phyloP scores from a whole-genome alignment of 2,797 vertebrate species.

The Siniperca scherzeri region DNA sequence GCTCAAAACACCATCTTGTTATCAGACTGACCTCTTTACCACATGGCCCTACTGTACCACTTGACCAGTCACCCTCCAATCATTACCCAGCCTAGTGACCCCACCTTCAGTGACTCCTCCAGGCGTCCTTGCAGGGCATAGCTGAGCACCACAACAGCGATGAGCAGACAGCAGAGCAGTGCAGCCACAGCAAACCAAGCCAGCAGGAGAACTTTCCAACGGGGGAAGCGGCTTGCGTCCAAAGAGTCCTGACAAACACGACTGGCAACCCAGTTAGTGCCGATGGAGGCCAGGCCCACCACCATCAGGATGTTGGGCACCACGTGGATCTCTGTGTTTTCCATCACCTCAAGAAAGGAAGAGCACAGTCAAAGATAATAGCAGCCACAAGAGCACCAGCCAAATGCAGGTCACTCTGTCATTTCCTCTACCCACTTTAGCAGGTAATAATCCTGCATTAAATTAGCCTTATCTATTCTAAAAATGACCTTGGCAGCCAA shows the following conservation, averaged over 20 bases:
- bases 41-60: neutral
- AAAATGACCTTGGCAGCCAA: conserved; percentile 47
- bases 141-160: conserved; percentile 90
- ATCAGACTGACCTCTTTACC: neutral
- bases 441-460: conserved; percentile 57
- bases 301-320: conserved; percentile 97
- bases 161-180: conserved; percentile 86
- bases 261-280: conserved; percentile 92
- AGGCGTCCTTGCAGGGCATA: conserved; percentile 91
- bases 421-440: conserved; percentile 55
- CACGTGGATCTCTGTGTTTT: conserved; percentile 94
- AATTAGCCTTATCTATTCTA: conserved; percentile 60
- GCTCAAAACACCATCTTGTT: neutral
- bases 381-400: conserved; percentile 14
- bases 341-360: conserved; percentile 89
- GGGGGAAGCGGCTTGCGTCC: conserved; percentile 91
- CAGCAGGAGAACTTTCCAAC: conserved; percentile 93
- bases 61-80: conserved; percentile 4
- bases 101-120: conserved; percentile 91
- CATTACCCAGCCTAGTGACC: conserved; percentile 13
- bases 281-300: conserved; percentile 92
- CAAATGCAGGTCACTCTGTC: conserved; percentile 41
- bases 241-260: conserved; percentile 96
- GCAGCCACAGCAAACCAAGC: conserved; percentile 87
- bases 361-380: conserved; percentile 39